These are phyloP conservation scores for Panagrolaimus sp. DNA, from an alignment of 1,140 invertebrate species.

Conservation along the genomic window DNA sequence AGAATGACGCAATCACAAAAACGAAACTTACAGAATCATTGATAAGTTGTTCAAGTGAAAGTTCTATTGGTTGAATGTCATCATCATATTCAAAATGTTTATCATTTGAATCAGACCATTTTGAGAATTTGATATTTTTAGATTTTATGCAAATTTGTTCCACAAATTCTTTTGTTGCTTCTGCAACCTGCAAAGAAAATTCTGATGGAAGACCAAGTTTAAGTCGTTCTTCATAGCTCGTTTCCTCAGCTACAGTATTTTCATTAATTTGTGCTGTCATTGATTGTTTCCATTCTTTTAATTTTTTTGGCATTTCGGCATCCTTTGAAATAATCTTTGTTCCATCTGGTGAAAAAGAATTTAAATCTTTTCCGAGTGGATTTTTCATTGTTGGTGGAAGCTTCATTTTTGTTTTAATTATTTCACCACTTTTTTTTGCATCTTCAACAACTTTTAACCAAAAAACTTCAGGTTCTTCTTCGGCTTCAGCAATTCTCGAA, in stretches of 20 bases:
- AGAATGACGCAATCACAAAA: too few species aligned
- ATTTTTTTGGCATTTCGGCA: background rate
- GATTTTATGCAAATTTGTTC: background rate
- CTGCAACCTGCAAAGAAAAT: background rate
- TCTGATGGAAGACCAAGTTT: background rate
- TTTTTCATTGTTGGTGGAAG: too few species aligned
- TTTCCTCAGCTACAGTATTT: background rate
- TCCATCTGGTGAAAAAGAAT: too few species aligned
- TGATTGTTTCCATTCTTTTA: background rate
- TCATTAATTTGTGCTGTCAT: background rate
- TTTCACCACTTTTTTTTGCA: background rate
- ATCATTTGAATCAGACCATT: background rate
- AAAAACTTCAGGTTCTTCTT: too few species aligned
- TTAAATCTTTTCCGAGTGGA: too few species aligned
- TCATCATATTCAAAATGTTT: background rate
- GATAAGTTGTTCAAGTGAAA: too few species aligned
- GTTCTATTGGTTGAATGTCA: background rate
- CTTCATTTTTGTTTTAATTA: background rate
- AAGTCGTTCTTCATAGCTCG: background rate
- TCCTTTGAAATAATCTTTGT: background rate
- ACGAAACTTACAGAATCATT: too few species aligned
- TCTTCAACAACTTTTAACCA: background rate
- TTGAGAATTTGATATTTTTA: background rate
- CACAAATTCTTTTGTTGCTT: background rate
- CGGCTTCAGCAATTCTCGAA: too few species aligned